Conservation (phyloP, 2,113 vertebrate genomes). For the Hippocampus barbouri region DNA sequence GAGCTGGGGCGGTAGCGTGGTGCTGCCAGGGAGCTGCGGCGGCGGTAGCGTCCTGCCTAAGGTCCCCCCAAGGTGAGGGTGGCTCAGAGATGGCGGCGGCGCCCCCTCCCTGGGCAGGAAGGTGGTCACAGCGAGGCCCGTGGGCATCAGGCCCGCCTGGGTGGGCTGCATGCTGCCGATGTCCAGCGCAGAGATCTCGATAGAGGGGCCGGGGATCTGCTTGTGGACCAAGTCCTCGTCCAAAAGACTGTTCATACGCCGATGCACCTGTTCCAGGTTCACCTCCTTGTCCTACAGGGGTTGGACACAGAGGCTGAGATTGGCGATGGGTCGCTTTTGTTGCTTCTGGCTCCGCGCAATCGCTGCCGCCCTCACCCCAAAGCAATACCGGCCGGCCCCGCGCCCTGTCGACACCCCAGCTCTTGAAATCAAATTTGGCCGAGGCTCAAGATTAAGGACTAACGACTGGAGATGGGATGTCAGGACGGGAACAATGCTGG, state of each 20-base stretch:
- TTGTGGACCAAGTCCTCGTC: slow-evolving; percentile 98
- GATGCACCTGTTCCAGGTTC: slow-evolving; percentile 95
- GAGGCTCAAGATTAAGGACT: slow-evolving; percentile 7
- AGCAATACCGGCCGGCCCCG: neutral
- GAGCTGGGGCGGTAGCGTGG: slow-evolving; percentile 77
- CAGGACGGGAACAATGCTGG: slow-evolving; percentile 26
- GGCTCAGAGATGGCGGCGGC: slow-evolving; percentile 47
- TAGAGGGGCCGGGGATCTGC: slow-evolving; percentile 91
- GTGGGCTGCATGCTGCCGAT: slow-evolving; percentile 86
- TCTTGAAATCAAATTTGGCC: slow-evolving; percentile 77
- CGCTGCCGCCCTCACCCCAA: neutral
- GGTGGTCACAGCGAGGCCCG: slow-evolving; percentile 90
- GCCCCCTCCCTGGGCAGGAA: slow-evolving; percentile 88
- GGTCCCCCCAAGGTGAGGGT: slow-evolving; percentile 80
- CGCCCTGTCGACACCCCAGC: neutral
- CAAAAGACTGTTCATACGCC: slow-evolving; percentile 96
- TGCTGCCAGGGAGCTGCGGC: slow-evolving; percentile 82
- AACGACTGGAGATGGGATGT: slow-evolving; percentile 25
- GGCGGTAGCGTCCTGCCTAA: slow-evolving; percentile 87
- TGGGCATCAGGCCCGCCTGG: slow-evolving; percentile 69
- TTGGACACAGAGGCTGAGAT: slow-evolving; percentile 72
- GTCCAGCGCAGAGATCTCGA: slow-evolving; percentile 96
- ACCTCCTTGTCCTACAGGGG: slow-evolving; percentile 92
- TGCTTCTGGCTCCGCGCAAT: slow-evolving; percentile 48
- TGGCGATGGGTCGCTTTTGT: slow-evolving; percentile 51